Evolutionary conservation across 2,888 invertebrate species (phyloP).

Genomic region (Caenorhabditis drosophilae): DNA sequence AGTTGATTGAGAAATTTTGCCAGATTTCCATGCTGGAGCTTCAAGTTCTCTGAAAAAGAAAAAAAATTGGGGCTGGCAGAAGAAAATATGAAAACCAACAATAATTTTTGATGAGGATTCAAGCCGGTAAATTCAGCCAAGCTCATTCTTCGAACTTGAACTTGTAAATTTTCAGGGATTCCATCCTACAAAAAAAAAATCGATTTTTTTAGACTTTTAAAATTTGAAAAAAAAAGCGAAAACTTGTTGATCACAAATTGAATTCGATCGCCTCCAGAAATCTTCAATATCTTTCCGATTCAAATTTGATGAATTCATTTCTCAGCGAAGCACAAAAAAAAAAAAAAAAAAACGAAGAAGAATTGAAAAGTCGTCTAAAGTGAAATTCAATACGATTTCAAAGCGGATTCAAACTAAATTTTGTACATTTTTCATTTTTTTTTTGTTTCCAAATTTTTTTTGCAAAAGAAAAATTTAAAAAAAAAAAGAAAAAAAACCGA

Average conservation of each 20-base stretch:
- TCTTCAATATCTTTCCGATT: slow-evolving; percentile 54
- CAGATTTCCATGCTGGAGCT: slow-evolving; percentile 39
- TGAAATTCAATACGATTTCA: no score
- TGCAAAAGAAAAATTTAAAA: no score
- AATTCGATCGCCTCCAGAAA: slow-evolving; percentile 53
- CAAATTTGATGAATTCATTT: slow-evolving; percentile 21
- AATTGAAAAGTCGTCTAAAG: no score
- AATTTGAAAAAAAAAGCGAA: background rate
- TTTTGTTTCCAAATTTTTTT: no score
- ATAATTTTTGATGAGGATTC: slow-evolving; percentile 45
- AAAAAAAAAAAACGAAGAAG: no score
- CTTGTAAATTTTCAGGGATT: slow-evolving; percentile 12
- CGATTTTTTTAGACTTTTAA: background rate
- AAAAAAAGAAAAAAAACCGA: no score
- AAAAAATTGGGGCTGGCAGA: background rate
- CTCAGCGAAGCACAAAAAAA: background rate
- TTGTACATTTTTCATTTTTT: no score
- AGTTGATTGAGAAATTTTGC: slow-evolving; percentile 32
- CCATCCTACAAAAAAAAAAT: background rate
- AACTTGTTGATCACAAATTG: slow-evolving; percentile 51
- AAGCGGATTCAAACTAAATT: no score
- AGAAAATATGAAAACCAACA: slow-evolving; percentile 18
- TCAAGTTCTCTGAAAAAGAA: slow-evolving; percentile 35
- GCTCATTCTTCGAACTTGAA: slow-evolving; percentile 57
- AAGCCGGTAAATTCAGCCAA: slow-evolving; percentile 62